Base-by-base conservation (phyloP, 2,888 invertebrate species). In the Sicus ferrugineus region DNA sequence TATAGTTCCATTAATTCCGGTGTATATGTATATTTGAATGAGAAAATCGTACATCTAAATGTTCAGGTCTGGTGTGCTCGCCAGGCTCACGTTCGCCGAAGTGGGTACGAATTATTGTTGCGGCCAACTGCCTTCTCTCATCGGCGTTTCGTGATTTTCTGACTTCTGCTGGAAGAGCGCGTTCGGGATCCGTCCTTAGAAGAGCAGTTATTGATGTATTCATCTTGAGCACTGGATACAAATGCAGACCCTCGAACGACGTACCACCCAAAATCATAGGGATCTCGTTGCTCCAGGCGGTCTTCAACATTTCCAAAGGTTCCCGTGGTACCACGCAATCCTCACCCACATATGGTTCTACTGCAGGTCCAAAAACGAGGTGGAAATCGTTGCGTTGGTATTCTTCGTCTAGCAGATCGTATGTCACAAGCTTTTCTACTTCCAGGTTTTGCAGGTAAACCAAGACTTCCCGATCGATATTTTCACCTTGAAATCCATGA, bases 71-170 rank as follows among this genome's bases (percentile, higher is more conserved):
- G 68, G 81, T 81, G 21, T 81, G 75, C 65, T 71, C 70, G 31
- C 77, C 78, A 1, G 83, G 78, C 48, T 81, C 78, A 19, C 80
- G 77, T 21, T 82, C 77, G 0, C 84, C 86, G 74, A 84, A 88
- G 75, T 88, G 87, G 52, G 83, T 82, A 21, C 82, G 73, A 26
- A 85, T 80, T 26, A 88, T 77, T 42, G 79, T 79, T 2, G 72
- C 63, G 1, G 80, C 78, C 5, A 77, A 74, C 23, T 70, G 5
- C 2, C 56, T 19, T 21, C 64, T 63, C 6, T 78, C 75, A 19
- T 74, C 67, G 3, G 61, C 28, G 23, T 28, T 0, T 9, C 69
- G 46, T 68, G 56, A n/a, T 31, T 21, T 21, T 54, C 80, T 80
- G 9, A 84, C 68, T 0, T 80, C 77, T 2, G 75, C 42, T 0